phyloP scores from a whole-genome alignment of 2,888 invertebrate species.

The Pristionchus exspectatus region DNA sequence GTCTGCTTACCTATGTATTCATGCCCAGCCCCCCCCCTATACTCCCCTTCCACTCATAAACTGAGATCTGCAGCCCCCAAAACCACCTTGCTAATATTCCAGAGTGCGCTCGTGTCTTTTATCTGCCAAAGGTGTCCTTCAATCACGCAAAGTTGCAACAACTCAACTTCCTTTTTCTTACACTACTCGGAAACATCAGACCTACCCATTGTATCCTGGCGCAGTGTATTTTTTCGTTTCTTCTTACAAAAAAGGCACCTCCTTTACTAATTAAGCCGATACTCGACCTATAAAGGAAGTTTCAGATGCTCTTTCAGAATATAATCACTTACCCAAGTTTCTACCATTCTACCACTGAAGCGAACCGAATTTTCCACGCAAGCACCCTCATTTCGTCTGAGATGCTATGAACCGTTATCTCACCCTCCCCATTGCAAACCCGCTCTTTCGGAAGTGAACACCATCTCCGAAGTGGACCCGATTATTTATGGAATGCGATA shows the following conservation, averaged over 20 bases:
- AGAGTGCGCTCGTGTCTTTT: conserved; percentile 33
- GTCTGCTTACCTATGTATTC: conserved; percentile 45
- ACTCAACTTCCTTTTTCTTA: conserved; percentile 1
- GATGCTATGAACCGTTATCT: not conserved
- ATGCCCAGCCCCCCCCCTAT: not conserved
- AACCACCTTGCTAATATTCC: conserved; percentile 4
- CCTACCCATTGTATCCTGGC: not conserved
- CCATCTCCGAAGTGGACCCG: conserved; percentile 3
- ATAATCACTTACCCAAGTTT: too few species aligned
- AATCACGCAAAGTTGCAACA: conserved; percentile 24
- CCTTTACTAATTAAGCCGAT: too few species aligned
- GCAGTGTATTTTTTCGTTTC: not conserved
- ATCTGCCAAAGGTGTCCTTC: not conserved
- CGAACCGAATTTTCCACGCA: too few species aligned
- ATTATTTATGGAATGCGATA: conserved; percentile 44
- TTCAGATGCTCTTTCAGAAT: too few species aligned
- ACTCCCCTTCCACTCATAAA: not conserved
- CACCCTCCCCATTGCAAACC: not conserved
- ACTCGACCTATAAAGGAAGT: too few species aligned
- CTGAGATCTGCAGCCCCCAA: not conserved
- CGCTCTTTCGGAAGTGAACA: conserved; percentile 12
- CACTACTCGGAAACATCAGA: not conserved
- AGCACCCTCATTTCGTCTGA: not conserved
- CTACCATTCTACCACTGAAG: too few species aligned
- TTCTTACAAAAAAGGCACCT: too few species aligned